Conservation (phyloP, 2,888 invertebrate species). For the Slavum lentiscoides region DNA sequence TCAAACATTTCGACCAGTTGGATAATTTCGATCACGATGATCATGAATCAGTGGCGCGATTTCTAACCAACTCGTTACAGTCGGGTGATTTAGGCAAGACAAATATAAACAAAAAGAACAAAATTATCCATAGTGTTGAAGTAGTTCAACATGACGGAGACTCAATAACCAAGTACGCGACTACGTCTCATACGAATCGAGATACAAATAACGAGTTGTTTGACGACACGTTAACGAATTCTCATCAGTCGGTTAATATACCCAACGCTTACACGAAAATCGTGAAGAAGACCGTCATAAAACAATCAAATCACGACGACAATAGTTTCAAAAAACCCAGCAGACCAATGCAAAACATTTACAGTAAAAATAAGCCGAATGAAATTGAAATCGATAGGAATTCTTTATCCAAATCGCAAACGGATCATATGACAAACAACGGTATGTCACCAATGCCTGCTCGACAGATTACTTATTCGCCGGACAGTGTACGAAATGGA, state of each 20-base stretch:
- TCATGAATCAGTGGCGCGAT: neutral
- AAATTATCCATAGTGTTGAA: neutral
- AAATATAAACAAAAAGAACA: neutral
- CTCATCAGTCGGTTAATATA: neutral
- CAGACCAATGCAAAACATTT: neutral
- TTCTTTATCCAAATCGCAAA: neutral
- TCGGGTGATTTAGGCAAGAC: neutral
- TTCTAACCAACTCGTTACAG: neutral
- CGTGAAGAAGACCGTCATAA: slow-evolving; percentile 1
- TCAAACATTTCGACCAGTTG: too few relatives aligned
- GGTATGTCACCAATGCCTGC: neutral
- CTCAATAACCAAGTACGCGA: neutral
- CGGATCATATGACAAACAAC: neutral
- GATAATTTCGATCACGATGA: neutral
- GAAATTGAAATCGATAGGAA: neutral
- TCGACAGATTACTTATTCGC: neutral
- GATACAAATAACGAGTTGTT: neutral
- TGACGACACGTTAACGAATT: neutral
- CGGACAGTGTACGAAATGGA: neutral
- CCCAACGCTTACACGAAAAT: neutral
- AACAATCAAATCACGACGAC: neutral
- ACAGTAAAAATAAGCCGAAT: neutral
- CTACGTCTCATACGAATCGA: neutral
- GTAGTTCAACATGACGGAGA: neutral
- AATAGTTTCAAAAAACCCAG: neutral